phyloP scores from a whole-genome alignment of 2,113 vertebrate genomes.

The Zosterops pallidus region DNA sequence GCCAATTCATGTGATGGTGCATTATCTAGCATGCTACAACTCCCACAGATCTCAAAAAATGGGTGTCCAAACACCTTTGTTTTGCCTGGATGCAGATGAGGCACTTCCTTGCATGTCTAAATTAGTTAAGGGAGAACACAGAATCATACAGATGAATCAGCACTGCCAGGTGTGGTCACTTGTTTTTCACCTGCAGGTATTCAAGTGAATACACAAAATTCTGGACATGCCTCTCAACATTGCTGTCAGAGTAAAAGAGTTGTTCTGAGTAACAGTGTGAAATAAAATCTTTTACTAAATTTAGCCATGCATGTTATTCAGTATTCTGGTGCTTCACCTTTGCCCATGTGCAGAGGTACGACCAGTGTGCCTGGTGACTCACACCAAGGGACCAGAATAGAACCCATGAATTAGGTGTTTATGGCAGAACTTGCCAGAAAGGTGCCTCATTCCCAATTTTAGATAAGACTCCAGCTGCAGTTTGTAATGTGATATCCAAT shows the following conservation, averaged over 20 bases:
- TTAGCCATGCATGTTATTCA: background rate
- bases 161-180: background rate
- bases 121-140: background rate
- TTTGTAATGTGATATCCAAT: background rate
- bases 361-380: conserved; percentile 37
- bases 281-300: conserved; percentile 7
- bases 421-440: conserved; percentile 2
- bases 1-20: background rate
- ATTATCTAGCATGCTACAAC: background rate
- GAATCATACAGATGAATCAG: background rate
- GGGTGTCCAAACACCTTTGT: background rate
- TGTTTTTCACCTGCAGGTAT: background rate
- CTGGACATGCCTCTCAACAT: background rate
- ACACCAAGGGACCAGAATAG: conserved; percentile 8
- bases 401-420: background rate
- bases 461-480: background rate
- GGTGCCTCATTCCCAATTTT: background rate
- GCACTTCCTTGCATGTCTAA: background rate
- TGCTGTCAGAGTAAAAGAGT: background rate
- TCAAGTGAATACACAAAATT: background rate
- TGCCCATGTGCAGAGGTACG: background rate
- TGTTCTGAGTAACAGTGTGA: background rate
- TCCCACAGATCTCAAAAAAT: background rate
- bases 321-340: background rate
- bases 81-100: background rate